Percentiles rank a stretch among this genome's conserved stretches.
Conservation (phyloP, 2,113 vertebrate species). For the Pachyramphus minor region DNA sequence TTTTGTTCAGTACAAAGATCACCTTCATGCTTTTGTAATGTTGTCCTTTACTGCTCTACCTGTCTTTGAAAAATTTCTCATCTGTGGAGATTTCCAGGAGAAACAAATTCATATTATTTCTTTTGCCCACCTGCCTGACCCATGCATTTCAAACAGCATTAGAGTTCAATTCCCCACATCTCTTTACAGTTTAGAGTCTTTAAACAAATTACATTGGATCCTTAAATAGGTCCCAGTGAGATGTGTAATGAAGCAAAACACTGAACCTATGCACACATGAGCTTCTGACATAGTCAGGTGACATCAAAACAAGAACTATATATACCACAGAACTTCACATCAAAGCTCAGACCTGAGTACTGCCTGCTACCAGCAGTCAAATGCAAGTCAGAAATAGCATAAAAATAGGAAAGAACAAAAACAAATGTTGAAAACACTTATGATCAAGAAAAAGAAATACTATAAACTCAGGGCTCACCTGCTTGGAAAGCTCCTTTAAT, state of each 20-base stretch:
- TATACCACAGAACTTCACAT: not conserved
- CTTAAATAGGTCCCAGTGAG: not conserved
- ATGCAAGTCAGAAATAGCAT: not conserved
- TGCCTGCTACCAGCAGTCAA: not conserved
- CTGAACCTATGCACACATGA: rapidly evolving
- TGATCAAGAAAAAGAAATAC: not conserved
- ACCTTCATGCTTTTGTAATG: not conserved
- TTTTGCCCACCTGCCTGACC: not conserved
- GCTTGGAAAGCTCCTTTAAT: not conserved
- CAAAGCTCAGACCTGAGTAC: not conserved
- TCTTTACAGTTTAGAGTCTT: not conserved
- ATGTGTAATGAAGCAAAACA: not conserved
- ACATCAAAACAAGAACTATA: not conserved
- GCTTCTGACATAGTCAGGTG: not conserved
- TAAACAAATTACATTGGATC: not conserved
- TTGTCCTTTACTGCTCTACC: not conserved
- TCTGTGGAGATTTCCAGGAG: not conserved
- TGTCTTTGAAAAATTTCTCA: not conserved
- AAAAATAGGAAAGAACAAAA: not conserved
- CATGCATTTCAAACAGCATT: rapidly evolving
- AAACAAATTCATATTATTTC: not conserved
- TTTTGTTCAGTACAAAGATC: not conserved
- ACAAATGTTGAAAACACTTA: not conserved
- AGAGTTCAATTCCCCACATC: not conserved
- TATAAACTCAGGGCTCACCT: not conserved